These are phyloP conservation scores for Dendronephthya gigantea DNA, from an alignment of 64 coral and sea anemone species.

Conservation along the genomic window DNA sequence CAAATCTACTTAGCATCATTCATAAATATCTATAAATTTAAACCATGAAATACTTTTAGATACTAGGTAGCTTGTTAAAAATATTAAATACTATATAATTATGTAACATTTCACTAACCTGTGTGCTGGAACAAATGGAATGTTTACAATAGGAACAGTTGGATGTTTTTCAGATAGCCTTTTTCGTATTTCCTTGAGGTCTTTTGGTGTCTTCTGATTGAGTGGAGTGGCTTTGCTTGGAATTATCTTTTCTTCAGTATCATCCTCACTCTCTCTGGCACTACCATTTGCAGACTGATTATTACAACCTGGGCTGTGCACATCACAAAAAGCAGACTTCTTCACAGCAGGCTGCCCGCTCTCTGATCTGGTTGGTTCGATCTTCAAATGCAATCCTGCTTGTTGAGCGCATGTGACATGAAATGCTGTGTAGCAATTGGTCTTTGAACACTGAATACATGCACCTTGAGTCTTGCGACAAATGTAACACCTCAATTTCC, in stretches of 20 bases:
- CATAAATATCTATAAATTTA: no score
- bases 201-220: neutral
- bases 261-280: conserved; percentile 37
- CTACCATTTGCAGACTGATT: conserved; percentile 1
- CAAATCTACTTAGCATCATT: neutral
- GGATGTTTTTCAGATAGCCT: conserved; percentile 85
- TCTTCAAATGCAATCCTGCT: conserved; percentile 98
- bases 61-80: no score
- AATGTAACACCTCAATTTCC: conserved; percentile 91
- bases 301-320: conserved; percentile 49
- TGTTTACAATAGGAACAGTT: conserved; percentile 92
- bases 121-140: conserved; percentile 97
- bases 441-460: conserved; percentile 97
- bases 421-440: conserved; percentile 98
- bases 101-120: conserved; percentile 71
- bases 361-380: conserved; percentile 87
- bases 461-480: conserved; percentile 85
- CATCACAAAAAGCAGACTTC: conserved; percentile 91
- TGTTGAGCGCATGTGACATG: conserved; percentile 99
- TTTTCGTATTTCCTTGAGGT: conserved; percentile 55
- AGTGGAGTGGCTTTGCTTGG: conserved; percentile 38
- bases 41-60: no score
- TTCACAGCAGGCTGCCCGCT: conserved; percentile 78
- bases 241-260: conserved; percentile 56
- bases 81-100: neutral